Evolutionary conservation across 2,113 vertebrate species (phyloP).

Genomic region (Corynorhinus townsendii): DNA sequence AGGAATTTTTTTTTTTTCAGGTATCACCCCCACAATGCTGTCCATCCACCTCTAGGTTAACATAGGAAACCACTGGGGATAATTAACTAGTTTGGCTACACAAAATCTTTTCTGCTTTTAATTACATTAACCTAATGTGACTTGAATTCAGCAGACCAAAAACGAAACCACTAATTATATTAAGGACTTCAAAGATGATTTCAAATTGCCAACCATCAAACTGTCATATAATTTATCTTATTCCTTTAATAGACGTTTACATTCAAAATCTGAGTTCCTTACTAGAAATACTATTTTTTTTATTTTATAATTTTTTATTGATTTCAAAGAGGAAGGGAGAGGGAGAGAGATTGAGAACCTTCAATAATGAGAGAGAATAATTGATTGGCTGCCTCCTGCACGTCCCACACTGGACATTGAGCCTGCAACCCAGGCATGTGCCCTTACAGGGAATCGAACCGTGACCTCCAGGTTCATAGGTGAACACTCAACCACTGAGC

Average conservation of each 20-base stretch:
- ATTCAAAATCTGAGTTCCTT: neutral
- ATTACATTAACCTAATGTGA: slow-evolving; percentile 72
- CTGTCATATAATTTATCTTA: slow-evolving; percentile 60
- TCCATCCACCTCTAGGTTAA: slow-evolving; percentile 69
- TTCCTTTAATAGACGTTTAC: slow-evolving; percentile 44
- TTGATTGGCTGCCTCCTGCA: too few relatives aligned
- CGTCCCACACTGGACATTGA: too few relatives aligned
- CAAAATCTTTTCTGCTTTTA: slow-evolving; percentile 69
- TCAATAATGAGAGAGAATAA: too few relatives aligned
- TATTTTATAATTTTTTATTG: too few relatives aligned
- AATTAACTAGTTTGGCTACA: slow-evolving; percentile 66
- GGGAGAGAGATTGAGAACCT: too few relatives aligned
- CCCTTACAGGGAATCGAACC: too few relatives aligned
- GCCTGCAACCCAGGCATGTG: too few relatives aligned
- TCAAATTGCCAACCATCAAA: slow-evolving; percentile 66
- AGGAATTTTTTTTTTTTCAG: slow-evolving; percentile 57
- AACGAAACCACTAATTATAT: slow-evolving; percentile 68
- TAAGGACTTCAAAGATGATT: slow-evolving; percentile 65
- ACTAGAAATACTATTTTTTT: neutral
- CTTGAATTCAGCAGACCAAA: slow-evolving; percentile 69
- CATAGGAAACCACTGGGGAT: slow-evolving; percentile 61
- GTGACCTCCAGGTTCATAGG: too few relatives aligned
- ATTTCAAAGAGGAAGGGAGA: too few relatives aligned
- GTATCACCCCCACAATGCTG: slow-evolving; percentile 57
- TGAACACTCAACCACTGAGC: too few relatives aligned